A percentile compares a stretch with the other conserved stretches of the same genome.
These are phyloP conservation scores for Terrapene triunguis DNA, from an alignment of 2,113 vertebrate genomes.

Conservation along the genomic window DNA sequence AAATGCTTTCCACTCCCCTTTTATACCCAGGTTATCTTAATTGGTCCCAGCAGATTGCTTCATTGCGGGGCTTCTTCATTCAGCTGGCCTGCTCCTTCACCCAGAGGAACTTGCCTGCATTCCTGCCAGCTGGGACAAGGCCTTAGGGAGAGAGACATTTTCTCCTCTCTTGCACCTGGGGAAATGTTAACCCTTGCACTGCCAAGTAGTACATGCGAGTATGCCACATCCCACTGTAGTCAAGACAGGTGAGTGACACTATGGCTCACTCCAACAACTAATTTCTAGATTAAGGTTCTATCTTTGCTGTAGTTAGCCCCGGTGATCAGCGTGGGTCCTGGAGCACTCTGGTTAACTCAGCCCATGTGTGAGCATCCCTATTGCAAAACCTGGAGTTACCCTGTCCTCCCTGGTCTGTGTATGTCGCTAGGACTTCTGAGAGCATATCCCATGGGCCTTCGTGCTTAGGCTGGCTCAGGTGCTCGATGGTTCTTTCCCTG, in stretches of 20 bases:
- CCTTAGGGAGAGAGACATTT: background rate
- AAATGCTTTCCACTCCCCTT: slow-evolving; percentile 34
- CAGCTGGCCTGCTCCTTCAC: slow-evolving; percentile 19
- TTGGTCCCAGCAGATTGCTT: slow-evolving; percentile 40
- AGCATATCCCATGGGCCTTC: background rate
- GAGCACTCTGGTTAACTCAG: background rate
- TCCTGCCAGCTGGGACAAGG: background rate
- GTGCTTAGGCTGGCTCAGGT: background rate
- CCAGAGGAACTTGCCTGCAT: slow-evolving; percentile 21
- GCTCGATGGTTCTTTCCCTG: background rate
- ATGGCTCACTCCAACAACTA: background rate
- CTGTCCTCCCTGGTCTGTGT: background rate
- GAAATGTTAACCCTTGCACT: slow-evolving; percentile 24
- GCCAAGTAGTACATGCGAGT: background rate
- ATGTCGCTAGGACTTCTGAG: background rate
- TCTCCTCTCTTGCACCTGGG: background rate
- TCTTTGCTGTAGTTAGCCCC: background rate
- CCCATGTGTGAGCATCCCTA: background rate
- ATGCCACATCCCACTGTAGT: background rate
- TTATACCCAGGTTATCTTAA: slow-evolving; percentile 59
- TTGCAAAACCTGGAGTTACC: background rate
- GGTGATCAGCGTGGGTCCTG: background rate
- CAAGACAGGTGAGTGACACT: slow-evolving; percentile 6
- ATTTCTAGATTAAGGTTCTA: background rate
- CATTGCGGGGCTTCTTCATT: background rate